Evolutionary conservation across 1,140 invertebrate genomes (phyloP).

Genomic region (Campoletis sonorensis): DNA sequence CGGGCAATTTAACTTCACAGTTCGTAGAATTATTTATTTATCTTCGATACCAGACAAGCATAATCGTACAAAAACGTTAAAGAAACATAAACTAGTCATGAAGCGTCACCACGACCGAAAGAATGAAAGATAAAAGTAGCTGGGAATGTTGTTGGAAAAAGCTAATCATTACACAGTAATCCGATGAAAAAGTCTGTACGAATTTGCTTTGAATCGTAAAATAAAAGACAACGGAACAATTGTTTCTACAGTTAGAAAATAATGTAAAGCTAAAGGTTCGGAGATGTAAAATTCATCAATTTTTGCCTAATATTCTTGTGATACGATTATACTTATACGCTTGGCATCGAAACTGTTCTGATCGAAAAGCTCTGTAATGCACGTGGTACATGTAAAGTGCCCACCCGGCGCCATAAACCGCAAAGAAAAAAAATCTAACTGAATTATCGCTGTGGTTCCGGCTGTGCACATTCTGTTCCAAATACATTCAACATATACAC

Average conservation of each 20-base stretch:
- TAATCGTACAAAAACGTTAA: no score
- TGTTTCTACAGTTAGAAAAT: background rate
- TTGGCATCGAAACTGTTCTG: background rate
- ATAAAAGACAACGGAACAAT: background rate
- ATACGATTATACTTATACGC: background rate
- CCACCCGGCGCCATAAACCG: constrained; percentile 59
- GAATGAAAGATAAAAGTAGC: no score
- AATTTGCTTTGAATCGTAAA: background rate
- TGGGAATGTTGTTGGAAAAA: no score
- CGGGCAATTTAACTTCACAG: no score
- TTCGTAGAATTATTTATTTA: no score
- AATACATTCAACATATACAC: background rate
- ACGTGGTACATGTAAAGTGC: constrained; percentile 17
- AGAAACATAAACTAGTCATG: no score
- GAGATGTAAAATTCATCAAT: background rate
- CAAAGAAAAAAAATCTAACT: constrained; percentile 74
- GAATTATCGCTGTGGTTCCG: constrained; percentile 74
- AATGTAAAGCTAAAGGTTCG: background rate
- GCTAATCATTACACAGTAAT: no score
- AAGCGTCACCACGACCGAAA: no score
- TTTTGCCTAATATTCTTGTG: background rate
- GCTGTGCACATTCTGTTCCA: constrained; percentile 61
- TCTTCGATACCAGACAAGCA: no score
- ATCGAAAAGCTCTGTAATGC: background rate
- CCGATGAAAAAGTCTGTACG: no score